A percentile compares a stretch with the other conserved stretches of the same genome.
These are phyloP conservation scores for Phenacoccus solenopsis DNA, from an alignment of 1,140 invertebrate species.

Conservation along the genomic window DNA sequence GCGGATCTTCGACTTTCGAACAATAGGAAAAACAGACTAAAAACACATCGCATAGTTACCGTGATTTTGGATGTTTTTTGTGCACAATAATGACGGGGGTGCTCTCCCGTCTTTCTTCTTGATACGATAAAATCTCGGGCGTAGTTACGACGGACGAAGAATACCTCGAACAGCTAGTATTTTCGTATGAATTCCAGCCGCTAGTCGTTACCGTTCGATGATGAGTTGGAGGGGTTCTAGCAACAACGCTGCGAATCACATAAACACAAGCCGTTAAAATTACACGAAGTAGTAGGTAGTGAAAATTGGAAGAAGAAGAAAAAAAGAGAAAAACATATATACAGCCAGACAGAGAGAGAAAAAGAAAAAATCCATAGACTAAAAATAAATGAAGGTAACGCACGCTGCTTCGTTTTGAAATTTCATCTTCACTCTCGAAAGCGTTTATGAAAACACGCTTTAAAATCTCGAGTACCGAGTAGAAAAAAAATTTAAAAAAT, in stretches of 20 bases:
- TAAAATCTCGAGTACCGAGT: too few species aligned
- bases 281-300: too few species aligned
- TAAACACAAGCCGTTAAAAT: neutral
- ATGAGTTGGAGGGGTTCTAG: constrained; percentile 9
- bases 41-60: constrained; percentile 29
- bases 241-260: constrained; percentile 8
- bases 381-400: too few species aligned
- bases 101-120: constrained; percentile 28
- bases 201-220: constrained; percentile 5
- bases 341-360: too few species aligned
- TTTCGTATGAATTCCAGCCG: constrained; percentile 27
- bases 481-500: too few species aligned
- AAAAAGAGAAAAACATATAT: too few species aligned
- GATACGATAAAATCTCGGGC: constrained; percentile 27
- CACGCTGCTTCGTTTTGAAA: too few species aligned
- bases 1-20: too few species aligned
- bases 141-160: constrained; percentile 25
- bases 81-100: constrained; percentile 27
- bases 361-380: too few species aligned
- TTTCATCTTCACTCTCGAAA: too few species aligned
- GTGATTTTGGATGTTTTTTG: constrained; percentile 39
- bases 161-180: constrained; percentile 26
- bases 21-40: constrained; percentile 6
- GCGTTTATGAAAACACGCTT: too few species aligned
- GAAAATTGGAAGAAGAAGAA: too few species aligned